Percentiles rank a stretch among this genome's conserved stretches.
These are phyloP conservation scores for Alitta virens DNA, from an alignment of 2,888 invertebrate species.

Conservation along the genomic window DNA sequence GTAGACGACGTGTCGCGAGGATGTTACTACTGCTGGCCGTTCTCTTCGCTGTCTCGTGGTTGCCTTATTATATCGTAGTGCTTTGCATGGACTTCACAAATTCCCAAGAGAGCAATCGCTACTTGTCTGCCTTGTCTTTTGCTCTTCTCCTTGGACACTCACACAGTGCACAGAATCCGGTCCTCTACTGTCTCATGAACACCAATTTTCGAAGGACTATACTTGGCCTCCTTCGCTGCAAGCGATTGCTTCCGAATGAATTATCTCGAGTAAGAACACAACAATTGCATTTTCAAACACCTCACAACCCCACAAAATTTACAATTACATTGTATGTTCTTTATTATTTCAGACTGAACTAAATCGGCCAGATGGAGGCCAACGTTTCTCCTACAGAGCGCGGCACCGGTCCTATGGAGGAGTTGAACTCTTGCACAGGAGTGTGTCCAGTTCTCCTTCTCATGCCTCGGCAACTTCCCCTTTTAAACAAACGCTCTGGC, in stretches of 20 bases:
- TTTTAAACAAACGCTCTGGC: too few species aligned
- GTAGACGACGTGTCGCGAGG: constrained; percentile 69
- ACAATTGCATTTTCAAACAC: too few species aligned
- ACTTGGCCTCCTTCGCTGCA: neutral
- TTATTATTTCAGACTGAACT: too few species aligned
- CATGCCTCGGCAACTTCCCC: too few species aligned
- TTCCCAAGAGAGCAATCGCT: neutral
- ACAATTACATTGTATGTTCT: neutral
- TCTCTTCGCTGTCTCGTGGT: constrained; percentile 76
- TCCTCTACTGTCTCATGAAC: constrained; percentile 32
- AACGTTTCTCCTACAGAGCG: too few species aligned
- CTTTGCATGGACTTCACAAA: constrained; percentile 23
- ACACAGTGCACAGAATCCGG: constrained; percentile 33
- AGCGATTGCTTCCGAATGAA: neutral
- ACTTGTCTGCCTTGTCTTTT: constrained; percentile 21
- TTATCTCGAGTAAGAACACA: neutral
- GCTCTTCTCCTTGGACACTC: constrained; percentile 30
- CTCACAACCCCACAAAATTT: neutral
- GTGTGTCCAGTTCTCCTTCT: too few species aligned
- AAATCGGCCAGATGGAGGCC: too few species aligned
- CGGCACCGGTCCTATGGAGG: too few species aligned
- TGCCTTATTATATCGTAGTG: constrained; percentile 59
- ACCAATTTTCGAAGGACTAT: constrained; percentile 21
- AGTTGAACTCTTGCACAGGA: too few species aligned
- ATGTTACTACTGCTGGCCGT: constrained; percentile 72